Percentiles rank a stretch among this genome's conserved stretches.
Conservation (phyloP, 2,797 vertebrate species). For the Calcarius lapponicus region DNA sequence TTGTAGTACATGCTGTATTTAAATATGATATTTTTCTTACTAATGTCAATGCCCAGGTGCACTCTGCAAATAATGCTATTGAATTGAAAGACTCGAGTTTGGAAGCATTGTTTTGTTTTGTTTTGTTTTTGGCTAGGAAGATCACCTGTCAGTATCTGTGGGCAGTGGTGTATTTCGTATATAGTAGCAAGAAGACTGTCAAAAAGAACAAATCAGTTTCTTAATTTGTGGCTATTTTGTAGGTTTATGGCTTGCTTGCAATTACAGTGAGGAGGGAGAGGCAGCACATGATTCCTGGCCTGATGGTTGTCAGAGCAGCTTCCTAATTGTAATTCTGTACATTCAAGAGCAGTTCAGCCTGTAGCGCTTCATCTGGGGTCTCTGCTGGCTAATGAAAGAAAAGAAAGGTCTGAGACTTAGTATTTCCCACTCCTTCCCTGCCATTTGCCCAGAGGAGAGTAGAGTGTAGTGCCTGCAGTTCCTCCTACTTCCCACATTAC, state of each 20-base stretch:
- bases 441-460: background rate
- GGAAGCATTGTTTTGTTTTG: background rate
- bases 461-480: background rate
- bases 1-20: constrained; percentile 58
- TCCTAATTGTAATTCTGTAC: background rate
- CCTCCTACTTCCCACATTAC: background rate
- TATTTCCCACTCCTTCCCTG: background rate
- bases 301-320: background rate
- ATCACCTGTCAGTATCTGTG: background rate
- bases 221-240: background rate
- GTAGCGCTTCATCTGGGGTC: background rate
- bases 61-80: constrained; percentile 29
- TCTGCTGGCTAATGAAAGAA: background rate
- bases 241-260: background rate
- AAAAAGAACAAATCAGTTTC: background rate
- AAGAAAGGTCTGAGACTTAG: background rate
- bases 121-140: background rate
- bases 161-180: background rate
- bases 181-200: background rate
- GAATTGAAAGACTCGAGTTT: constrained; percentile 5
- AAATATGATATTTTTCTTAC: constrained; percentile 68
- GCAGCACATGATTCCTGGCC: background rate
- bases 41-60: constrained; percentile 36
- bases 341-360: background rate
- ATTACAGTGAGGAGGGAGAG: background rate